A percentile compares a stretch with the other conserved stretches of the same genome.
phyloP scores from a whole-genome alignment of 2,888 invertebrate species.

The Scaptomyza cyrtandrae region DNA sequence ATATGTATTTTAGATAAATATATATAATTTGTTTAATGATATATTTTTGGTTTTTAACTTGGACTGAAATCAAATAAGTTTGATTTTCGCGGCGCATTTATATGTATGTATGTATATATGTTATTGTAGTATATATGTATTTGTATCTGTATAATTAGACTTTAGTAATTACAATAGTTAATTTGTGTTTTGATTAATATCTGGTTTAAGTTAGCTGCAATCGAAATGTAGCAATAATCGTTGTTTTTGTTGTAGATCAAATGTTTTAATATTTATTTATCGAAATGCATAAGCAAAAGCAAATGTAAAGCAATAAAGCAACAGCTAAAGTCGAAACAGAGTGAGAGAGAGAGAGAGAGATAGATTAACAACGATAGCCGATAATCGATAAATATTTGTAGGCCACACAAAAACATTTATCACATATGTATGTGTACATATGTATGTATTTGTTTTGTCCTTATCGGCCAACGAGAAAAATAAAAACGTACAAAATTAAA shows the following conservation, averaged over 20 bases:
- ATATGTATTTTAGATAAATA: conserved; percentile 15
- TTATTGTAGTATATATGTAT: conserved; percentile 1
- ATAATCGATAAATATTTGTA: conserved; percentile 35
- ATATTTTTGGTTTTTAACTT: conserved; percentile 58
- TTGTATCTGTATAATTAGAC: conserved; percentile 12
- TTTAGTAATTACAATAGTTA: conserved; percentile 27
- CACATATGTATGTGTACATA: no score
- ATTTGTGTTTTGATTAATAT: conserved; percentile 28
- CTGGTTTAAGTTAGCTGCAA: conserved; percentile 53
- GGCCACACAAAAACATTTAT: conserved; percentile 9
- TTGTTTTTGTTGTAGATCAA: conserved; percentile 11
- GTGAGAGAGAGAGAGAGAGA: background rate
- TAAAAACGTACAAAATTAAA: background rate
- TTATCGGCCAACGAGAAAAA: conserved; percentile 15
- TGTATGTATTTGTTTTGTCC: conserved; percentile 17
- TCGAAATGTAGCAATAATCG: conserved; percentile 40
- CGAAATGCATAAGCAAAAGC: conserved; percentile 25
- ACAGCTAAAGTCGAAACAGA: conserved; percentile 13
- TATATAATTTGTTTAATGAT: conserved; percentile 37
- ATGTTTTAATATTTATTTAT: conserved; percentile 7
- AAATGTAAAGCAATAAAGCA: conserved; percentile 46
- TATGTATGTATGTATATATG: conserved; percentile 18
- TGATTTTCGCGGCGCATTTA: conserved; percentile 59
- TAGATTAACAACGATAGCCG: conserved; percentile 27
- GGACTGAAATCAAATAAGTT: conserved; percentile 79